phyloP scores from a whole-genome alignment of 2,797 vertebrate species.

The Mus spretus region DNA sequence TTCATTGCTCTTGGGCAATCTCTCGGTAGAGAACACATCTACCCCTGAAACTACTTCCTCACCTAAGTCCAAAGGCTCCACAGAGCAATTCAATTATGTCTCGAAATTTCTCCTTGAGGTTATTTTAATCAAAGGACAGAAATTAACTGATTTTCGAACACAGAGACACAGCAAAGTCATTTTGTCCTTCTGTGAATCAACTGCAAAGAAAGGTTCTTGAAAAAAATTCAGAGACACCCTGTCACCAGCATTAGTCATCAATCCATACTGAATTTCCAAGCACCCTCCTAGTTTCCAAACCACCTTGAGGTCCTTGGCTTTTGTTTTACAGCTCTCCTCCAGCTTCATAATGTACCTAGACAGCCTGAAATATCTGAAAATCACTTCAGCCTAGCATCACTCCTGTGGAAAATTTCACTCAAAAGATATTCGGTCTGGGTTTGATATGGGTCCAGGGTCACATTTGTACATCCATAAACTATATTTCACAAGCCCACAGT shows the following conservation, averaged over 20 bases:
- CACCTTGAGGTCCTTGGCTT: neutral
- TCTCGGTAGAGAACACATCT: neutral
- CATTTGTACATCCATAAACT: neutral
- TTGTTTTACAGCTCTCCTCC: neutral
- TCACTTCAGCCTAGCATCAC: neutral
- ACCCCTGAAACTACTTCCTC: neutral
- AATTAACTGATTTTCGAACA: neutral
- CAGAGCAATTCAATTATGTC: neutral
- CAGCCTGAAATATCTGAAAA: neutral
- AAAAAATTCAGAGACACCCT: neutral
- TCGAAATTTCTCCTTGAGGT: constrained; percentile 17
- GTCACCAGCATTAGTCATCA: neutral
- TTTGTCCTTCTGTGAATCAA: neutral
- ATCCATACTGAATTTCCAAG: neutral
- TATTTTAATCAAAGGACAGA: constrained; percentile 17
- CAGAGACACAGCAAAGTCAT: neutral
- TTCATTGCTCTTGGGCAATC: neutral
- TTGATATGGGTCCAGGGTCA: neutral
- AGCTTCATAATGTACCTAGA: neutral
- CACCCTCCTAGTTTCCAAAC: neutral
- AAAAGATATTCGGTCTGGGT: neutral
- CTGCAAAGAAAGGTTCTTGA: neutral
- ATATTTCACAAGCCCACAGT: neutral
- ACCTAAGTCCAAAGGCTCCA: constrained; percentile 54
- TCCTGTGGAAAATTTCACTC: neutral